Percentiles rank a stretch among this genome's conserved stretches.
Conservation (phyloP, 1,140 invertebrate species). For the Bombus terrestris region DNA sequence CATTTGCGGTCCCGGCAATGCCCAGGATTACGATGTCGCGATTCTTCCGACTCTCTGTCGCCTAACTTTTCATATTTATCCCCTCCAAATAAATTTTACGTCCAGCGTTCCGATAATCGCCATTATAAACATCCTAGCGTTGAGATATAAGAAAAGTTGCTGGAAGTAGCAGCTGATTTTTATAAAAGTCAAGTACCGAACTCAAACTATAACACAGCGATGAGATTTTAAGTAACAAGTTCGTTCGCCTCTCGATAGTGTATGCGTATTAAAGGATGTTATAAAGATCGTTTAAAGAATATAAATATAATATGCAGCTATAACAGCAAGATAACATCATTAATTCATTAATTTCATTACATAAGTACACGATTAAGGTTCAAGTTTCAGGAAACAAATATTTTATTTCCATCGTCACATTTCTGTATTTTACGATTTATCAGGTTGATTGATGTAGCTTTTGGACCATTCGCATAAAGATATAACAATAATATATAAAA, state of each 20-base stretch:
- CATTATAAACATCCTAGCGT: neutral
- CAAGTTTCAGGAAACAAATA: neutral
- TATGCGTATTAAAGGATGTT: neutral
- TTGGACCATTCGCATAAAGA: no score
- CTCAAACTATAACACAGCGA: neutral
- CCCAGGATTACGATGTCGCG: conserved; percentile 59
- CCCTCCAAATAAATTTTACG: neutral
- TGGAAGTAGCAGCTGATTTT: neutral
- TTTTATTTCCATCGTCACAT: no score
- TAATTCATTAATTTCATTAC: no score
- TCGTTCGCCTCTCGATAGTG: no score
- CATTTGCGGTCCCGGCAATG: conserved; percentile 75
- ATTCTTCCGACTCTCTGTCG: conserved; percentile 44
- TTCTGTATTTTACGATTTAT: no score
- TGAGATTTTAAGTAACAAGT: neutral
- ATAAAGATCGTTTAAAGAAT: neutral
- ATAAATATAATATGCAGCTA: neutral
- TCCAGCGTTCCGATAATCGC: neutral
- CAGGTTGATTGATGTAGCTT: no score
- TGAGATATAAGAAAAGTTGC: no score
- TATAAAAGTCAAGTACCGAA: neutral
- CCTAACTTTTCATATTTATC: conserved; percentile 4
- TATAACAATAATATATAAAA: no score
- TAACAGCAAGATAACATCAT: no score
- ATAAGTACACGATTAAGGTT: neutral